Evolutionary conservation across 92 coral and sea anemone species (phyloP), one percentile per base, ranked within the genome.

Genomic region (Galaxea fascicularis): DNA sequence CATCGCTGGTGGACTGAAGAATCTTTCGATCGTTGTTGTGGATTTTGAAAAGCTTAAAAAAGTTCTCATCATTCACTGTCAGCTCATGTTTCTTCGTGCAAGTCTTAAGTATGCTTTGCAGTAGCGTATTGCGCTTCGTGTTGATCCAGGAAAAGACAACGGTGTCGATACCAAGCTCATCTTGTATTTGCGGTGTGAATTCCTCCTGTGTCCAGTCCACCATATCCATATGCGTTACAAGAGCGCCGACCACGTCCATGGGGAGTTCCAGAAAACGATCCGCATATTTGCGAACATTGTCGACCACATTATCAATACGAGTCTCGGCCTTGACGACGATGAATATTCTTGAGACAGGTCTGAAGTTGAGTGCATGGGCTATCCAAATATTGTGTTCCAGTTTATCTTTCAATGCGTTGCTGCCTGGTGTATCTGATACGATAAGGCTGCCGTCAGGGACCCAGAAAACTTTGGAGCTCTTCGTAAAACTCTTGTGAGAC

Each of bases 401-500:
- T 79, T 58, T 81, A 24, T 86, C 90, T 80, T 45, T 86, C 78
- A 69, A 64, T 65, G 90, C 78, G 68, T 87, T 87, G 75, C 90
- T 87, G 70, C 90, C 90, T 1, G 87, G 90, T 21, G 90, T 81
- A 46, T 87, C 90, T 44, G 90, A 13, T 53, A 86, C 73, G 72
- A 86, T 22, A 20, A 86, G 90, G 60, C 79, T 86, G 70, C 90
- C 86, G 56, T 72, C 82, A 35, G 90, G 90, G 80, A 72, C 90
- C 47, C 75, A 57, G 67, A 80, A 87, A 59, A 16, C 49, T 29
- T 45, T 46, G 22, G 90, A 60, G 20, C 47, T 45, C 70, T 21
- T 73, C 82, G 87, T 87, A 76, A 81, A 80, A 72, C 90, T 87
- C 74, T 71, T 76, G 56, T 63, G 71, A 0, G 87, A 64, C 18